Base-by-base conservation (phyloP, 2,113 vertebrate species). In the Mesocricetus auratus region DNA sequence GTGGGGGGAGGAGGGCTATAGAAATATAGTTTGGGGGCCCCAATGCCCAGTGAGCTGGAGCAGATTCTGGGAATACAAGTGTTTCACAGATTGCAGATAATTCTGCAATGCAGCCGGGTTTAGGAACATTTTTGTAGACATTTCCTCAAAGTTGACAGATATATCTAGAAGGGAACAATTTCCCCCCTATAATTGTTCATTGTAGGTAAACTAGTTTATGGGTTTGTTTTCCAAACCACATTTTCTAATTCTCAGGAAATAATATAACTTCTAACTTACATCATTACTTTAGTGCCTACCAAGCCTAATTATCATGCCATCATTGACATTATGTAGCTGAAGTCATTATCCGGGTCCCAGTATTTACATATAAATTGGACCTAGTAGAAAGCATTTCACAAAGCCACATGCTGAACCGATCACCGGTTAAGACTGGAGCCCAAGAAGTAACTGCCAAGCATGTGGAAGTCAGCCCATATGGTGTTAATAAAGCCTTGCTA, bases 221-320 rank as follows among this genome's bases (percentile, higher is more conserved):
- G 83, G 45, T 62, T 93, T 95, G 69, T 96, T 96, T 95, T 94
- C 86, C 90, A 96, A 93, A 93, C 79, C 92, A 86, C 66, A 94
- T 97, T 90, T 96, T 96, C 71, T 92, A 81, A 90, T 94, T 96
- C 53, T 85, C 79, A 90, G 89, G 68, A 92, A 97, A 81, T 83
- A 50, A 64, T 86, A 4, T 33, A 89, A 86, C 58, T 94, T 96
- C 64, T 89, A 95, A 81, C 73, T 96, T n/a, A 75, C 69, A 87
- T 89, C 64, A 87, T 96, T 90, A 94, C 42, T 74, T 90, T 75
- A 71, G 78, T 62, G 62, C 82, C 95, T 94, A 92, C 56, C 53
- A 90, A 94, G 64, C 62, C 71, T 81, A 93, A 89, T 93, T 95
- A 93, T 93, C 86, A 86, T 56, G 64, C 82, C 89, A 78, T 78